Evolutionary conservation across 1,140 invertebrate genomes (phyloP).

Genomic region (Hyposmocoma kahamanoa): DNA sequence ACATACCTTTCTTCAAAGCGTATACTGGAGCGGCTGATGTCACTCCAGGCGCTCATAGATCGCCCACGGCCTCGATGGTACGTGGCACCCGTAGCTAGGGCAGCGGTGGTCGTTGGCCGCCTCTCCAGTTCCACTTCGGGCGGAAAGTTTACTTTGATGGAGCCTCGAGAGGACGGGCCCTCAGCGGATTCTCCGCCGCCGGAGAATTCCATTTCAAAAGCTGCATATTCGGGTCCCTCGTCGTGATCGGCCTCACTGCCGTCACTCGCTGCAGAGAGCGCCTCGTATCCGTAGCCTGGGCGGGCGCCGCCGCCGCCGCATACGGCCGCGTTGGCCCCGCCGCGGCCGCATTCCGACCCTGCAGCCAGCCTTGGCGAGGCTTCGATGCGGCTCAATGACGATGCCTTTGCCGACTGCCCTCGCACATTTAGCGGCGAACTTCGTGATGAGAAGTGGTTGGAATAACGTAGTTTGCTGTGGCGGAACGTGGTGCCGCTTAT

Average conservation of each 20-base stretch:
- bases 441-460: slow-evolving; percentile 45
- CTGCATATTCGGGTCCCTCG: slow-evolving; percentile 49
- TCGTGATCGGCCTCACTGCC: slow-evolving; percentile 56
- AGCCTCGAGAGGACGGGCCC: slow-evolving; percentile 53
- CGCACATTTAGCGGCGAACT: slow-evolving; percentile 46
- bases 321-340: slow-evolving; percentile 42
- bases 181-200: slow-evolving; percentile 48
- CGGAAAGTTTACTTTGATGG: slow-evolving; percentile 82
- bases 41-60: slow-evolving; percentile 90
- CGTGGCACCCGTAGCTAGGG: slow-evolving; percentile 74
- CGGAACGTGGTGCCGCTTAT: slow-evolving; percentile 60
- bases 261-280: slow-evolving; percentile 59
- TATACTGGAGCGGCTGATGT: slow-evolving; percentile 86
- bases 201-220: slow-evolving; percentile 57
- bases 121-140: slow-evolving; percentile 77
- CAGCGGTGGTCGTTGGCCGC: slow-evolving; percentile 71
- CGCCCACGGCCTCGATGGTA: slow-evolving; percentile 74
- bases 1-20: slow-evolving; percentile 86
- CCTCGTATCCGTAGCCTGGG: slow-evolving; percentile 62
- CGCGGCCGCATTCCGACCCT: slow-evolving; percentile 47
- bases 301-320: slow-evolving; percentile 44
- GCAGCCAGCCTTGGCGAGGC: slow-evolving; percentile 42
- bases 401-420: slow-evolving; percentile 45
- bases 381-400: slow-evolving; percentile 60
- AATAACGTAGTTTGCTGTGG: slow-evolving; percentile 61